Evolutionary conservation across 2,888 invertebrate genomes (phyloP).

Genomic region (Pycnomerus fuliginosus): DNA sequence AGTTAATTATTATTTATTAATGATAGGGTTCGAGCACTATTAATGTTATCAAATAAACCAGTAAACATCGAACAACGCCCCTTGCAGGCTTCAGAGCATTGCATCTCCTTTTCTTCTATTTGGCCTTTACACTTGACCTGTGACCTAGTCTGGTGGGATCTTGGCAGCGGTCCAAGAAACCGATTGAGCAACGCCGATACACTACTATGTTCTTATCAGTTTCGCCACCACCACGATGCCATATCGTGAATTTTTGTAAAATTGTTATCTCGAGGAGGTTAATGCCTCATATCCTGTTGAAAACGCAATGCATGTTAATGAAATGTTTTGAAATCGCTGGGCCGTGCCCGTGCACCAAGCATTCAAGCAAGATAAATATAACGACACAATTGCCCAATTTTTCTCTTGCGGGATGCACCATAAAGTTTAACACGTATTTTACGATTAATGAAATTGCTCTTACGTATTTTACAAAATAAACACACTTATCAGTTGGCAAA

Average conservation of each 20-base stretch:
- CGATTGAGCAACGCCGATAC: constrained; percentile 4
- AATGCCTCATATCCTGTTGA: constrained; percentile 19
- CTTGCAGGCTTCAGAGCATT: no score
- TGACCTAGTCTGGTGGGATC: constrained; percentile 8
- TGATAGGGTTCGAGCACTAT: no score
- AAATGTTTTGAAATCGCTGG: constrained; percentile 17
- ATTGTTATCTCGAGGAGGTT: constrained; percentile 15
- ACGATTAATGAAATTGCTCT: no score
- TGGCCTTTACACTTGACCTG: constrained; percentile 22
- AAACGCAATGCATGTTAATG: constrained; percentile 17
- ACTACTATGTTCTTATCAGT: constrained; percentile 13
- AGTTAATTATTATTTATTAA: no score
- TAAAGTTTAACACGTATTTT: no score
- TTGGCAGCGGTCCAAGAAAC: constrained; percentile 11
- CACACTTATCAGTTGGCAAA: no score
- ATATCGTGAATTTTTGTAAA: constrained; percentile 7
- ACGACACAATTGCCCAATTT: constrained; percentile 21
- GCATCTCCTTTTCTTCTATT: no score
- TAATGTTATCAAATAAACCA: no score
- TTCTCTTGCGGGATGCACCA: no score
- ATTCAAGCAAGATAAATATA: constrained; percentile 25
- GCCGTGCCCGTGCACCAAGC: constrained; percentile 11
- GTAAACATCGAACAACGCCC: no score
- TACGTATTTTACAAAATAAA: no score
- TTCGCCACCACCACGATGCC: constrained; percentile 9